A percentile compares a stretch with the other conserved stretches of the same genome.
These are phyloP conservation scores for Drosophila chauvacae DNA, from an alignment of 1,140 invertebrate species.

Conservation along the genomic window DNA sequence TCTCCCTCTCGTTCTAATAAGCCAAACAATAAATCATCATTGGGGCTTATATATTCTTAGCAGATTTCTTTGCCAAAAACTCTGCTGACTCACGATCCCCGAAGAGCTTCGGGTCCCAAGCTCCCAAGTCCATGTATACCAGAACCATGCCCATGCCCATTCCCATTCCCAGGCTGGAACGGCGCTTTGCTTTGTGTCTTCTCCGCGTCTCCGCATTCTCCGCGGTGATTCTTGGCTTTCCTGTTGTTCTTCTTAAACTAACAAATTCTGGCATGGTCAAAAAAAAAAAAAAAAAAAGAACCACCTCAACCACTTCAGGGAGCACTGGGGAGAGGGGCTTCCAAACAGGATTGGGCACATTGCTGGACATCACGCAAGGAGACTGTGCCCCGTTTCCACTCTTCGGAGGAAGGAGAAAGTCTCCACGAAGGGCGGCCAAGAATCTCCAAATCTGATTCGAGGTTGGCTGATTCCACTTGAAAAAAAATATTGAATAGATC, in stretches of 20 bases:
- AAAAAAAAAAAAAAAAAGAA: conserved; percentile 20
- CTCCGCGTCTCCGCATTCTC: conserved; percentile 15
- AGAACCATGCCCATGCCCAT: conserved; percentile 35
- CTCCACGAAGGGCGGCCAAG: conserved; percentile 51
- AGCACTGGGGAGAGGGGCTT: neutral
- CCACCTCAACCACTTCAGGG: conserved; percentile 13
- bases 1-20: conserved; percentile 70
- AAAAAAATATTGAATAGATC: conserved; percentile 3
- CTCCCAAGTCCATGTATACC: conserved; percentile 19
- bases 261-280: conserved; percentile 76
- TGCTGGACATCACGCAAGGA: conserved; percentile 78
- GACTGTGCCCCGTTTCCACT: conserved; percentile 44
- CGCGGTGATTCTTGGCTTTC: conserved; percentile 32
- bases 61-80: conserved; percentile 63
- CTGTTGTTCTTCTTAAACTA: conserved; percentile 59
- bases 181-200: conserved; percentile 72
- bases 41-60: conserved; percentile 68
- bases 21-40: conserved; percentile 79
- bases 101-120: conserved; percentile 46
- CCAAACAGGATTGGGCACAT: conserved; percentile 78
- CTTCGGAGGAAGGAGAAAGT: conserved; percentile 67
- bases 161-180: conserved; percentile 46
- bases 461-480: conserved; percentile 1
- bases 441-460: conserved; percentile 41
- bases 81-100: conserved; percentile 77